Evolutionary conservation across 2,888 invertebrate genomes (phyloP).

Genomic region (Zygothrica quintamaculata): DNA sequence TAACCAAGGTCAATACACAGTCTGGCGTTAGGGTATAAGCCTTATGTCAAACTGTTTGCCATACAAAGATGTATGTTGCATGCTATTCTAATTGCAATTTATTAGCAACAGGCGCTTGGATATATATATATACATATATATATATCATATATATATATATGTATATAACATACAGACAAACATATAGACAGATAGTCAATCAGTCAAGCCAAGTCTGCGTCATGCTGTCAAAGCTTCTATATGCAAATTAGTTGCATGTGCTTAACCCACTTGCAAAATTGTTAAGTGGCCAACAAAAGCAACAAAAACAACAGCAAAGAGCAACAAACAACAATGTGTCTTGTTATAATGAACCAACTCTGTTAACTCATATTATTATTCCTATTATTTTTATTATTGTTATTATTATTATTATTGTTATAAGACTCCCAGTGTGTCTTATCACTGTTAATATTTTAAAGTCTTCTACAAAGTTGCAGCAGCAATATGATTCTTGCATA

Average conservation of each 20-base stretch:
- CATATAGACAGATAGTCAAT: constrained; percentile 46
- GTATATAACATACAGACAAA: not conserved
- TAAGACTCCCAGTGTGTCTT: too few relatives aligned
- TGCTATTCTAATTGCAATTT: constrained; percentile 80
- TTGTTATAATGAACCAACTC: too few relatives aligned
- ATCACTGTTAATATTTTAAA: not conserved
- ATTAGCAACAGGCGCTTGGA: constrained; percentile 52
- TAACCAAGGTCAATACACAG: constrained; percentile 57
- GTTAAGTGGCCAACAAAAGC: constrained; percentile 34
- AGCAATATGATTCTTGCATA: too few relatives aligned
- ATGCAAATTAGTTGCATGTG: constrained; percentile 74
- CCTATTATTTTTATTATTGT: too few relatives aligned
- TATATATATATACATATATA: too few relatives aligned
- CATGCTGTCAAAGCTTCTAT: constrained; percentile 66
- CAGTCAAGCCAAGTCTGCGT: constrained; percentile 50
- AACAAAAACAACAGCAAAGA: too few relatives aligned
- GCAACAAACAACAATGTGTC: too few relatives aligned
- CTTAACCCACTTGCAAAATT: constrained; percentile 69
- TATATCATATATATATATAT: too few relatives aligned
- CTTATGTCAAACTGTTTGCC: constrained; percentile 67
- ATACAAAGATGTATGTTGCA: constrained; percentile 71
- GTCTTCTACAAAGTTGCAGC: too few relatives aligned
- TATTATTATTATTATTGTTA: too few relatives aligned
- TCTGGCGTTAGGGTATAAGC: constrained; percentile 6
- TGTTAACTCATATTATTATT: too few relatives aligned